These are phyloP conservation scores for Trididemnum nubilum DNA, from an alignment of 23 tunicate genomes.

Conservation along the genomic window DNA sequence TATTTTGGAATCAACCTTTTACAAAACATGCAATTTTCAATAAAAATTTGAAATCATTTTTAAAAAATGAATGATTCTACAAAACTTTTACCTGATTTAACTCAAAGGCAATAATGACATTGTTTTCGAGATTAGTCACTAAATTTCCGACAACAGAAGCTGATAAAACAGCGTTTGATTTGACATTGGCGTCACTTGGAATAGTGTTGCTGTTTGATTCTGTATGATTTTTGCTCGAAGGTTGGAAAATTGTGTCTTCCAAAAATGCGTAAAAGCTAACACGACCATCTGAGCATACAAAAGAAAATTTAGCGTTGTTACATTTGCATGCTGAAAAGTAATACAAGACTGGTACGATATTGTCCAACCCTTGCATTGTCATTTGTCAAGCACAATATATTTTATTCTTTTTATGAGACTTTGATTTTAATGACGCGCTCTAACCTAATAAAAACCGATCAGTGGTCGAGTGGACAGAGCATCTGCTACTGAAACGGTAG, in stretches of 20 bases:
- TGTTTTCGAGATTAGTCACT: neutral
- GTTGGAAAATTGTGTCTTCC: neutral
- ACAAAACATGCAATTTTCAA: no score
- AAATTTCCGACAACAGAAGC: constrained; percentile 4
- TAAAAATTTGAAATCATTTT: no score
- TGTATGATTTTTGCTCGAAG: neutral
- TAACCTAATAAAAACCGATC: no score
- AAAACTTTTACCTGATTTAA: neutral
- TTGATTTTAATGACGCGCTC: no score
- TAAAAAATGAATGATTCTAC: no score
- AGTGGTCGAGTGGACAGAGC: no score
- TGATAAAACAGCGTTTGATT: neutral
- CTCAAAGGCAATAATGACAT: constrained; percentile 16
- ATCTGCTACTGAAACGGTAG: no score
- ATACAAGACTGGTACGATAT: neutral
- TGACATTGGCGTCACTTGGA: neutral
- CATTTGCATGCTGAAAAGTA: neutral
- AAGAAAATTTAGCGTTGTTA: no score
- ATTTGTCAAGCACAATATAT: no score
- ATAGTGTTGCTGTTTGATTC: neutral
- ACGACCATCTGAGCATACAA: neutral
- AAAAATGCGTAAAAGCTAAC: constrained; percentile 23
- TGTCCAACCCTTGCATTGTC: no score
- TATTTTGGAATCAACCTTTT: no score
- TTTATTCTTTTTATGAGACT: no score